A percentile compares a stretch with the other conserved stretches of the same genome.
Conservation (phyloP, 30 jellyfish, hydroid and myxozoan genomes). For the Clytia hemisphaerica region DNA sequence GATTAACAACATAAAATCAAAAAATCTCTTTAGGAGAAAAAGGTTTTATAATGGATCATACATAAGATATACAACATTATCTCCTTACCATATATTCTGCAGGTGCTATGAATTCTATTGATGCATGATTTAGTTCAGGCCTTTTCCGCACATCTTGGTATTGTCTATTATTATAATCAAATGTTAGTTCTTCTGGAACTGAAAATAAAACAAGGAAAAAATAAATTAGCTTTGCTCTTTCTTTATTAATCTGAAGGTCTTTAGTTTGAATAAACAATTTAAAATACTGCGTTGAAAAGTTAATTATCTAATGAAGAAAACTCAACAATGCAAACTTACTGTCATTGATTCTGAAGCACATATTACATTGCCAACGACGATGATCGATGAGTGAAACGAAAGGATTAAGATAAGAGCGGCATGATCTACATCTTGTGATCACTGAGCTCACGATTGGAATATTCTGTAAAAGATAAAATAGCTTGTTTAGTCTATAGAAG, state of each 20-base stretch:
- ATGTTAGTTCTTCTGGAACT: slow-evolving; percentile 78
- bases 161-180: slow-evolving; percentile 58
- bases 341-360: slow-evolving; percentile 77
- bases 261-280: not conserved
- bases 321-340: slow-evolving; percentile 48
- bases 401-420: slow-evolving; percentile 87
- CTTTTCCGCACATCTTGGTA: slow-evolving; percentile 64
- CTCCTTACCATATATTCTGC: slow-evolving; percentile 82
- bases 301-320: not conserved
- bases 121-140: slow-evolving; percentile 62
- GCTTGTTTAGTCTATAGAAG: not conserved
- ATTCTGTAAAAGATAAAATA: slow-evolving; percentile 23
- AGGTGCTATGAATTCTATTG: slow-evolving; percentile 79
- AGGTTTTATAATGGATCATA: not conserved
- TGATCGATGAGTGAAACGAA: slow-evolving; percentile 67
- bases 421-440: slow-evolving; percentile 68
- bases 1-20: not conserved
- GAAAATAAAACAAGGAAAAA: not conserved
- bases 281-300: not conserved
- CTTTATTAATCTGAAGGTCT: not conserved
- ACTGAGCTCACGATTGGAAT: slow-evolving; percentile 80
- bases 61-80: not conserved
- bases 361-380: slow-evolving; percentile 87
- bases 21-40: not conserved
- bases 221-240: not conserved